Conservation (phyloP, 64 coral and sea anemone species). For the Orbicella faveolata region DNA sequence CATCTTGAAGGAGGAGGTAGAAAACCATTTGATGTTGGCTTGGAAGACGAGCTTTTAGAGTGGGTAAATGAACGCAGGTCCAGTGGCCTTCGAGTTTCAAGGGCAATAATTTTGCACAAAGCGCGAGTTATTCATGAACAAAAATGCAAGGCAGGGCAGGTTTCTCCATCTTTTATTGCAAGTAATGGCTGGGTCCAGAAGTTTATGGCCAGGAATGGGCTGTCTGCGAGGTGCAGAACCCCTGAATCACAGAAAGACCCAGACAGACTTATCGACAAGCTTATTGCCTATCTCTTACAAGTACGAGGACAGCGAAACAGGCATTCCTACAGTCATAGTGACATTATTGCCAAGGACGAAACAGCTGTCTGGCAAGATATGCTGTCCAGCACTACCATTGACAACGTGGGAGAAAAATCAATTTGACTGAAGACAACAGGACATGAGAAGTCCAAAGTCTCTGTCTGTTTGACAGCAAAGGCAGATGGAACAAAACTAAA, state of each 20-base stretch:
- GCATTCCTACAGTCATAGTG: neutral
- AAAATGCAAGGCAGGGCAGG: neutral
- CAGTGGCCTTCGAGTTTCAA: neutral
- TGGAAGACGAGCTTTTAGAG: neutral
- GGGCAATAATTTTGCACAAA: neutral
- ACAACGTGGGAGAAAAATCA: slow-evolving; percentile 5
- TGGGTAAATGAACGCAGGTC: neutral
- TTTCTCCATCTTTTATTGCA: neutral
- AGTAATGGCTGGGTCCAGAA: neutral
- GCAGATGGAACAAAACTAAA: slow-evolving; percentile 16
- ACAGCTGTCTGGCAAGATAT: neutral
- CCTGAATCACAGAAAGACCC: neutral
- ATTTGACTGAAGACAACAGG: slow-evolving; percentile 26
- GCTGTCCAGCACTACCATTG: slow-evolving; percentile 26
- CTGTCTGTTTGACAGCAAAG: slow-evolving; percentile 18
- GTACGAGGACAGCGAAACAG: neutral
- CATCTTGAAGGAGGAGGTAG: neutral
- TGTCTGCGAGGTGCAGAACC: neutral
- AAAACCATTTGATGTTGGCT: neutral
- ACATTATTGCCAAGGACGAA: neutral
- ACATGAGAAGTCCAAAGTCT: slow-evolving; percentile 31
- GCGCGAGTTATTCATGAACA: no score
- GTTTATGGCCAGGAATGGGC: neutral
- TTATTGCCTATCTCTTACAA: neutral
- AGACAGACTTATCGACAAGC: neutral